These are phyloP conservation scores for Enchytraeus crypticus DNA, from an alignment of 2,888 invertebrate species.

Conservation along the genomic window DNA sequence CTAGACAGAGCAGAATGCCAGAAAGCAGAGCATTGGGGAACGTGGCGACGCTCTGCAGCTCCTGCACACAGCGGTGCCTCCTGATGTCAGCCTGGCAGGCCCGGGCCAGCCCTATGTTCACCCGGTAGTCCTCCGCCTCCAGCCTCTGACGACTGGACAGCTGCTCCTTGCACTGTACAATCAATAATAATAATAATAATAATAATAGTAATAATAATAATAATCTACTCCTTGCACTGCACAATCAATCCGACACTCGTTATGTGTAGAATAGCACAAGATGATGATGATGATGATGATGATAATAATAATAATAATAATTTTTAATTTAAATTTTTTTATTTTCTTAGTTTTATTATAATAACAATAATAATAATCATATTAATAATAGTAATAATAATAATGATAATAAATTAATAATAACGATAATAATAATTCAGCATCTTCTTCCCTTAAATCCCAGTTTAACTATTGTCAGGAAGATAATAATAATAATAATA, in stretches of 20 bases:
- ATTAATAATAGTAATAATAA: no score
- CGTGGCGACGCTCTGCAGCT: constrained; percentile 58
- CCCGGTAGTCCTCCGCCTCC: constrained; percentile 79
- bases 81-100: constrained; percentile 84
- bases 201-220: neutral
- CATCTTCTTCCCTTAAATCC: no score
- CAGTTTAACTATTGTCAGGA: no score
- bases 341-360: no score
- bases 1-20: constrained; percentile 83
- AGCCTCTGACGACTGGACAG: constrained; percentile 75
- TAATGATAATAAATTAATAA: no score
- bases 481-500: no score
- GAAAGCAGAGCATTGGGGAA: constrained; percentile 66
- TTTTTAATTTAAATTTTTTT: no score
- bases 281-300: no score
- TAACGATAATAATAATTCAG: no score
- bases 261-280: neutral
- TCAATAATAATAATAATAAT: neutral
- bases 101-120: constrained; percentile 64
- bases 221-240: neutral
- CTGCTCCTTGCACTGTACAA: constrained; percentile 66
- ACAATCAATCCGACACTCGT: neutral
- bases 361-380: no score
- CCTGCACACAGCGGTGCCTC: constrained; percentile 63
- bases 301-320: no score